These are phyloP conservation scores for Homarus gammarus DNA, from an alignment of 2,888 invertebrate genomes.

Conservation along the genomic window DNA sequence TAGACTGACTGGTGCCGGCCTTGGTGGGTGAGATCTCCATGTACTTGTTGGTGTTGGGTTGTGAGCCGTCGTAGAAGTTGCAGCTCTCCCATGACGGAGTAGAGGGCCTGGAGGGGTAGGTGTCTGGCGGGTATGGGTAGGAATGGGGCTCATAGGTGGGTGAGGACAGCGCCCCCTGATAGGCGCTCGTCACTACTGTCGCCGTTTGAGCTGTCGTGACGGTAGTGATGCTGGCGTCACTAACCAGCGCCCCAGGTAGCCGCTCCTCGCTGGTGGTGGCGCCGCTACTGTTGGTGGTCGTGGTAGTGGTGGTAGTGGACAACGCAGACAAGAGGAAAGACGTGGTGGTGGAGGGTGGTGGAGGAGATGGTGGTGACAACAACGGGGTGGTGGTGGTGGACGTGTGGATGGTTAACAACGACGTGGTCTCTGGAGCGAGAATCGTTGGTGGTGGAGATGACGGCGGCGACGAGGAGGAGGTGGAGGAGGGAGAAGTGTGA, in stretches of 20 bases:
- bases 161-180: conserved; percentile 70
- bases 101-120: conserved; percentile 61
- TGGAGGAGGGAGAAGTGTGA: background rate
- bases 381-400: background rate
- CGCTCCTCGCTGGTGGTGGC: conserved; percentile 68
- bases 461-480: conserved; percentile 4
- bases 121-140: conserved; percentile 58
- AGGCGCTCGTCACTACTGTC: conserved; percentile 70
- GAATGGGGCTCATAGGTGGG: conserved; percentile 68
- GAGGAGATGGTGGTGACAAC: background rate
- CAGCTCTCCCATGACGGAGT: conserved; percentile 72
- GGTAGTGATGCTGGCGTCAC: conserved; percentile 50
- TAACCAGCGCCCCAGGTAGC: conserved; percentile 24
- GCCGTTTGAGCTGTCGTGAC: conserved; percentile 65
- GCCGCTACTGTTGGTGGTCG: conserved; percentile 79
- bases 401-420: conserved; percentile 1
- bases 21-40: conserved; percentile 75
- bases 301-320: conserved; percentile 75
- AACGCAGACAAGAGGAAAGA: conserved; percentile 2
- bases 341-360: conserved; percentile 9
- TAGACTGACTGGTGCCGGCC: conserved; percentile 84
- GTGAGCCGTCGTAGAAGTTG: conserved; percentile 74
- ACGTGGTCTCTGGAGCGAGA: background rate
- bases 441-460: background rate
- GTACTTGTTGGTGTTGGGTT: conserved; percentile 74